These are phyloP conservation scores for Furnarius figulus DNA, from an alignment of 2,113 vertebrate species.

Conservation along the genomic window DNA sequence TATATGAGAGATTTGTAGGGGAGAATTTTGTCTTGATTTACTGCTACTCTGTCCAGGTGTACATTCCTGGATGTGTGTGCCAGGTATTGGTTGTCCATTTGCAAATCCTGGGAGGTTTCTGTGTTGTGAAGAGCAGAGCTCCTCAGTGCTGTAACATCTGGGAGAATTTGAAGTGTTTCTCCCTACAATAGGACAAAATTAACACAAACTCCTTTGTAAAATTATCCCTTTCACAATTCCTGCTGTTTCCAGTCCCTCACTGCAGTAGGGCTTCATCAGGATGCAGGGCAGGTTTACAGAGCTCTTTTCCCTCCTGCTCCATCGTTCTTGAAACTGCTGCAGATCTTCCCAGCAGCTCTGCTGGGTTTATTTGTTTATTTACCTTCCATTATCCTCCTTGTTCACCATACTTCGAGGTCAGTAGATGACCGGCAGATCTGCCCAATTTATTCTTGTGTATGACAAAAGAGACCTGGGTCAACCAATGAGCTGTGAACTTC, in stretches of 20 bases:
- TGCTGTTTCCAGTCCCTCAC: neutral
- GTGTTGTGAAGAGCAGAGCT: neutral
- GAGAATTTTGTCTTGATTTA: neutral
- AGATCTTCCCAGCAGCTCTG: neutral
- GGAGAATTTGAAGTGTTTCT: neutral
- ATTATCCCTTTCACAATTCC: neutral
- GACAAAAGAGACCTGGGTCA: conserved; percentile 24
- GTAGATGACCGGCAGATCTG: neutral
- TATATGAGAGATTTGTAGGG: neutral
- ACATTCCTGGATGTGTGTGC: neutral
- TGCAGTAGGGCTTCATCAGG: conserved; percentile 26
- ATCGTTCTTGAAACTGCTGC: neutral
- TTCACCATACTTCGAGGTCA: conserved; percentile 24
- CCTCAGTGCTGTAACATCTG: neutral
- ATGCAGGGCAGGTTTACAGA: conserved; percentile 25
- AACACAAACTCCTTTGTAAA: neutral
- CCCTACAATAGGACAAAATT: neutral
- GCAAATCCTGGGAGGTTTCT: neutral
- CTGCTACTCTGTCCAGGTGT: neutral
- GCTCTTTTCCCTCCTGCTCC: neutral
- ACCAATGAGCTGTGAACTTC: conserved; percentile 3
- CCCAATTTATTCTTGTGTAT: neutral
- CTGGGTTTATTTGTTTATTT: neutral
- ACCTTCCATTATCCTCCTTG: neutral
- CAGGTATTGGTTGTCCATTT: neutral